phyloP scores from a whole-genome alignment of 2,113 vertebrate species.

The Odocoileus virginianus region DNA sequence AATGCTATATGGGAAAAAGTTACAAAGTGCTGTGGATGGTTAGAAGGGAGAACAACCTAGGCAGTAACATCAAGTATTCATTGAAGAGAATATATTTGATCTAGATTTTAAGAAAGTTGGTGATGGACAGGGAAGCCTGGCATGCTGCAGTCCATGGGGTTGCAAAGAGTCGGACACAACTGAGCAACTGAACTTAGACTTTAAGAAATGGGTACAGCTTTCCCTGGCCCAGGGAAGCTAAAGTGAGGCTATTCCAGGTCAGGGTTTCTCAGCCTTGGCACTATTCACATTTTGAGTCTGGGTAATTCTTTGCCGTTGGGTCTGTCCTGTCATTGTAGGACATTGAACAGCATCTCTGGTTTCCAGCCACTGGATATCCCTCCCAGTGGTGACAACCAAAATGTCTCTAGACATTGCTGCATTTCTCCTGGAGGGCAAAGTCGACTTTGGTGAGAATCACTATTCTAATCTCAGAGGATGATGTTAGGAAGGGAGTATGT shows the following conservation, averaged over 20 bases:
- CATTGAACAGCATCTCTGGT: not conserved
- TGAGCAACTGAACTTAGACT: not conserved
- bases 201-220: not conserved
- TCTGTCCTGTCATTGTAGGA: not conserved
- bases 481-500: not conserved
- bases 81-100: not conserved
- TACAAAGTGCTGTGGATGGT: not conserved
- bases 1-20: not conserved
- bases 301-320: not conserved
- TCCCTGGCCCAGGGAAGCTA: not conserved
- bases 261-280: not conserved
- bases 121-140: not conserved
- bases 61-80: not conserved
- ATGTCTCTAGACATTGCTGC: not conserved
- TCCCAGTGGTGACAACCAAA: not conserved
- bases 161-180: not conserved
- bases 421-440: not conserved
- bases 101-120: not conserved
- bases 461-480: not conserved
- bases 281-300: not conserved
- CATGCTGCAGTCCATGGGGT: not conserved
- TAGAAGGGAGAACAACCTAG: not conserved
- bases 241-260: not conserved
- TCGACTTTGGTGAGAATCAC: not conserved
- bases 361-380: not conserved